phyloP scores from a whole-genome alignment of 2,888 invertebrate species.

The Dusona sp. region DNA sequence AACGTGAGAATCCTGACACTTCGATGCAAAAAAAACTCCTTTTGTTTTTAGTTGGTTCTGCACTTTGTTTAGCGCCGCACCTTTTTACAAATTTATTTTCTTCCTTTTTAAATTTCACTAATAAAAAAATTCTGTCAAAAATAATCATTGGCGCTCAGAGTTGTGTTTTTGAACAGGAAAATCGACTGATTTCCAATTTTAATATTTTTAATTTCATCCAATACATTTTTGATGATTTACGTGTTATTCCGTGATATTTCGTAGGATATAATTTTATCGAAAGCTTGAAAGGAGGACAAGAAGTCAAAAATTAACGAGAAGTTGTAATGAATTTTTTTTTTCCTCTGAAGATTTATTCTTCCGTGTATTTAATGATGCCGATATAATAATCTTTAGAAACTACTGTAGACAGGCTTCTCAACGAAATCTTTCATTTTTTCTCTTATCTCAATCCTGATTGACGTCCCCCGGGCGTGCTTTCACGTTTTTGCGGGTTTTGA shows the following conservation, averaged over 20 bases:
- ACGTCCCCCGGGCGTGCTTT: background rate
- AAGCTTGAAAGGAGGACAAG: background rate
- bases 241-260: background rate
- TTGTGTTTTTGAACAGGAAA: background rate
- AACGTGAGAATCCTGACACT: conserved; percentile 56
- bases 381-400: background rate
- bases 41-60: background rate
- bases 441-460: conserved; percentile 16
- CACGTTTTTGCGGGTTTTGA: conserved; percentile 24
- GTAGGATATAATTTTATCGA: background rate
- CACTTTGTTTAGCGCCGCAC: background rate
- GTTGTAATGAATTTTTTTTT: background rate
- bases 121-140: background rate
- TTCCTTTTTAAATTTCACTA: background rate
- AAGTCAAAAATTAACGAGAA: background rate
- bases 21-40: conserved; percentile 19
- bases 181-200: background rate
- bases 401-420: background rate
- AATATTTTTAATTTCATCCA: background rate
- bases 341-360: background rate
- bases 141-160: background rate
- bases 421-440: conserved; percentile 31
- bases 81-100: background rate
- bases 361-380: background rate
- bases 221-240: background rate